Base-by-base conservation (phyloP, 2,797 vertebrate genomes). In the Chaenodraco wilsoni region DNA sequence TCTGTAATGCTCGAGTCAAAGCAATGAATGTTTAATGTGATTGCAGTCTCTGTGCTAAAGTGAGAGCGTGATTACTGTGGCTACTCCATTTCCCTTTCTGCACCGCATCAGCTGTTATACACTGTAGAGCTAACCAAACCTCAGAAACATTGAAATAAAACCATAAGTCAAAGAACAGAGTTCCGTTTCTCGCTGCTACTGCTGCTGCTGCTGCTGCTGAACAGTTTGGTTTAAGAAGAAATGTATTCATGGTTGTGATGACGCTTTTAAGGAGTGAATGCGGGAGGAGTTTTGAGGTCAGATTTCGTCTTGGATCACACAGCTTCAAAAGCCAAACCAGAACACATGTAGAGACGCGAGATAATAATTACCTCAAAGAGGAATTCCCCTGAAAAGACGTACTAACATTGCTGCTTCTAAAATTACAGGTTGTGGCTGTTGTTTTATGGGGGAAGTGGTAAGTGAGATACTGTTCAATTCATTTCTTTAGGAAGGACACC, bases 11-110 rank as follows among this genome's bases (percentile, higher is more conserved):
- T 15, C 21, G 37, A 72, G 63, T 78, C 56, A 74, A 70, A 76
- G 71, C 23, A 67, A 63, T 84, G 41, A 79, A 76, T 79, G 48
- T 78, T 88, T 81, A 61, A 78, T 74, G 48, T 58, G 55, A 59
- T 54, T 63, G 45, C 63, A 45, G 57, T 48, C 27, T 71, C 37
- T 23, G 54, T 69, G 49, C 43, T 60, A 12, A 57, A 27, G 27
- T 72, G 1, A 72, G 76, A 71, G 44, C 77, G 37, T 62, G 70
- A 33, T 14, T 37, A 37, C 27, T 17, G 77, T 74, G 68, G 37
- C 19, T n/a, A 59, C 33, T 72, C 27, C 6, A 10, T 77, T 77
- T 72, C 67, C 72, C 66, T 70, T 15, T 37, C 44, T 75, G 65
- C 59, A 50, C 44, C 48, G 1, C 2, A 23, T 23, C 23, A 23